Evolutionary conservation across 2,113 vertebrate species (phyloP).

Genomic region (Archilochus colubris): DNA sequence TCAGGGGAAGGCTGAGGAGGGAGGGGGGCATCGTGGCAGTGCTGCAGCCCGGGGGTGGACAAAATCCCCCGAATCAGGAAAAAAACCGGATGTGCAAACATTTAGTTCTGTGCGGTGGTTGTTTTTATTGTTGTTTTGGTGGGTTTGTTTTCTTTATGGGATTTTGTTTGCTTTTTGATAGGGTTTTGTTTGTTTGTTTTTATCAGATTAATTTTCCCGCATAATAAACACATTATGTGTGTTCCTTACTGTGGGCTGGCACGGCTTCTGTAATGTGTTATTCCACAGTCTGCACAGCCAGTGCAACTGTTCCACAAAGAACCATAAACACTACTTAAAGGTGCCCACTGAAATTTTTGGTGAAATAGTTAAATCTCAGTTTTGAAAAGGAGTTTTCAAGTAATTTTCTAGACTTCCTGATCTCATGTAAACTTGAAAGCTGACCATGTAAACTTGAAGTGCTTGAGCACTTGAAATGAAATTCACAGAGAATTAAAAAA

Average conservation of each 20-base stretch:
- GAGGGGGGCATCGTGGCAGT: fast-evolving
- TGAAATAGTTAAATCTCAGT: not conserved
- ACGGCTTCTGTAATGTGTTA: fast-evolving
- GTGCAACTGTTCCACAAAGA: not conserved
- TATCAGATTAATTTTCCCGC: not conserved
- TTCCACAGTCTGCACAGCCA: not conserved
- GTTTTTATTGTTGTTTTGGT: no score
- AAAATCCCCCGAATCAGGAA: fast-evolving
- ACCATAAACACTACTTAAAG: not conserved
- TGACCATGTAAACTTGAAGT: not conserved
- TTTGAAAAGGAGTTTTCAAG: not conserved
- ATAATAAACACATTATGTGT: fast-evolving
- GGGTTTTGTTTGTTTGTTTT: no score
- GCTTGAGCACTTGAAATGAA: not conserved
- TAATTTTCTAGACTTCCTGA: not conserved
- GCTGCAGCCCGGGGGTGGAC: fast-evolving
- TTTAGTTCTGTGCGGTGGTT: not conserved
- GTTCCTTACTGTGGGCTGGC: fast-evolving
- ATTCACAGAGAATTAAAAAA: not conserved
- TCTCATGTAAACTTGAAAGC: not conserved
- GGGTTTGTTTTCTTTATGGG: no score
- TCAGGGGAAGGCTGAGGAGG: not conserved
- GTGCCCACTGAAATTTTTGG: not conserved
- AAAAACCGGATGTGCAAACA: not conserved
- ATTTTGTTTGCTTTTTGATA: no score